These are phyloP conservation scores for Eupelmus urozonus DNA, from an alignment of 2,888 invertebrate genomes.

Conservation along the genomic window DNA sequence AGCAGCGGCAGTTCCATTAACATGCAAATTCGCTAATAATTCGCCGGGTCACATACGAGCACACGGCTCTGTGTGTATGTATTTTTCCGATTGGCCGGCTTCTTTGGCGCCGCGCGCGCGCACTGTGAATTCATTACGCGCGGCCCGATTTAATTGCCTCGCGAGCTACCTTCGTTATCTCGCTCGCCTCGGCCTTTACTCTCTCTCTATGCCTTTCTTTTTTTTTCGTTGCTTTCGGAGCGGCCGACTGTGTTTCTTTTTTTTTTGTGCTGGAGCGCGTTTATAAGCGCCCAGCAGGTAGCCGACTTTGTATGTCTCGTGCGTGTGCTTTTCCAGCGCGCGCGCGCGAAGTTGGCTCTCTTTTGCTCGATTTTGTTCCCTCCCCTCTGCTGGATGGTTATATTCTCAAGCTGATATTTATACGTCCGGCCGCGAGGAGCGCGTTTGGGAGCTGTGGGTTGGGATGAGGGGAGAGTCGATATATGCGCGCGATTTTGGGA, in stretches of 20 bases:
- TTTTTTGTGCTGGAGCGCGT: background rate
- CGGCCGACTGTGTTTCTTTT: background rate
- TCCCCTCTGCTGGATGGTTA: no score
- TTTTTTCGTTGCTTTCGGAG: no score
- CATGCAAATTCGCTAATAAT: constrained; percentile 76
- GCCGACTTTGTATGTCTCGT: background rate
- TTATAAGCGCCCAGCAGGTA: constrained; percentile 26
- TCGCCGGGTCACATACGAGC: constrained; percentile 63
- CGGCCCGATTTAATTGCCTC: constrained; percentile 73
- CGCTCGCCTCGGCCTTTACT: constrained; percentile 3
- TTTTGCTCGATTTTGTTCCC: background rate
- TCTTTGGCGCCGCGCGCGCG: constrained; percentile 63
- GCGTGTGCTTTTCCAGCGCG: constrained; percentile 26
- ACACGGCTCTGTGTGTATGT: constrained; percentile 32
- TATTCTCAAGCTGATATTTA: constrained; percentile 34
- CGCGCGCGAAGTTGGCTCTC: constrained; percentile 12
- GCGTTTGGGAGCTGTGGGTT: background rate
- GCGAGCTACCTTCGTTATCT: constrained; percentile 64
- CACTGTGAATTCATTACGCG: constrained; percentile 71
- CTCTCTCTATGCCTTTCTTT: background rate
- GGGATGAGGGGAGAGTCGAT: no score
- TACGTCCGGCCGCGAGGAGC: constrained; percentile 31
- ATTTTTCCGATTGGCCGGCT: constrained; percentile 20
- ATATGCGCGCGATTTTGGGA: no score
- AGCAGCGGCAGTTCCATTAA: constrained; percentile 73